Evolutionary conservation across 2,113 vertebrate genomes (phyloP), one percentile per base, ranked within the genome.

Genomic region (Toxotes jaculatrix): DNA sequence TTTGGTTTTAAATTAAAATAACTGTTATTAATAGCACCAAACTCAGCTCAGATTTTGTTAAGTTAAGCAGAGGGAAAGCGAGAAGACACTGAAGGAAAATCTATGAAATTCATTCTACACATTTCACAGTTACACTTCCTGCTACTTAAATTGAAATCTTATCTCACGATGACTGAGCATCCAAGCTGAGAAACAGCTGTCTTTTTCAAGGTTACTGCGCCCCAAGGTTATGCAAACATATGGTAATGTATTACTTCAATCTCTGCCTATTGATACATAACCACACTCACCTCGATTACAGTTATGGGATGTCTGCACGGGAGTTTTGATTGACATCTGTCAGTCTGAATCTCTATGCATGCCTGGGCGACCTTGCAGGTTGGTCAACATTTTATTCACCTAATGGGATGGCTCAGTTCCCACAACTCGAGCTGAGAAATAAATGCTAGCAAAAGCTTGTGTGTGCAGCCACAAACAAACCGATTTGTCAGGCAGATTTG

Each of bases 171-270:
- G 86, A 87, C 83, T 74, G 91, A 87, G 85, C 75, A 66, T 84
- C 79, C 77, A 38, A 67, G 88, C 82, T 74, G 84, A 80, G 88
- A 85, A 88, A 88, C 90, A 92, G 90, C 87, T 89, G 89, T 90
- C 91, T 85, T 74, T 64, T 61, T 57, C 90, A 89, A 91, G 91
- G 90, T 92, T 82, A 87, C 73, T 12, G 65, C 80, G 74, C 82
- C 69, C 78, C 67, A 74, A 91, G 89, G 88, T 91, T 89, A 89
- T 77, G 81, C 79, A 81, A 84, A 85, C 89, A 93, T 88, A 92
- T 88, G 91, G 77, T 85, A 84, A 90, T 85, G 76, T 32, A 72
- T 87, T 65, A 79, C 77, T 82, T 78, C 86, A 82, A 70, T 89
- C 85, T 80, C 72, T 55, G 14, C 63, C 74, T 74, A 87, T 84